Base-by-base conservation (phyloP, 1,140 invertebrate genomes). In the Nasonia vitripennis region DNA sequence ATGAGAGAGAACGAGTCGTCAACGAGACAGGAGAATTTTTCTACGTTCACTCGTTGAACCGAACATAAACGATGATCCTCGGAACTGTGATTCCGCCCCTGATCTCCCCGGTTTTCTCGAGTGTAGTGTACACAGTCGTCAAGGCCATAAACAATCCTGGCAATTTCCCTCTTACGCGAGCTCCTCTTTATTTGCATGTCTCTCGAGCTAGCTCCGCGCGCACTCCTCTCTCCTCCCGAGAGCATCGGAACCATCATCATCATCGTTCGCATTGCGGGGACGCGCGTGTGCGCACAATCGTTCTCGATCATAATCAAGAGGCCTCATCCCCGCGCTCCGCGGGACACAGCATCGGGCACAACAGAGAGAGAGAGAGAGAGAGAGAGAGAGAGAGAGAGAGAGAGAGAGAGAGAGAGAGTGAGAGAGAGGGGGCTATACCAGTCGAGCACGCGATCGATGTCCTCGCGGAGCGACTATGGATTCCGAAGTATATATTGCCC, bases 281-380 rank as follows among this genome's bases (percentile, higher is more conserved):
- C 17, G n/a, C 37, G 41, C 37, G 9, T 75, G 7, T 23, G 34
- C 41, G 55, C 67, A 37, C 41, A 27, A 79, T 73, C 83, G 51
- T 75, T 81, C 81, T 81, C 83, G 77, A 81, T 85, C 23, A 70
- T 70, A 78, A 78, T 78, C 75, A 51, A 71, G 45, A 51, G 55
- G 55, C 17, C 55, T 62, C 55, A 37, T 37, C 34, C 55, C 4
- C 55, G 6, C 4, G 20, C 55, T 62, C 20, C 2, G 20, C 20
- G 20, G 20, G 20, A 51, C 55, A 62, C 7, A 62, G 20, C 5
- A 9, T 14, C 27, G 27, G 1, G 27, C 27, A 27, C 27, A 27
- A 1, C 0, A 27, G 27, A 27, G 1, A 1, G 27, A 27, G 27
- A 27, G 27, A 27, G 27, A 27, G 27, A 27, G 27, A 27, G 27